Base-by-base conservation (phyloP, 2,797 vertebrate species). In the Synanceia verrucosa region DNA sequence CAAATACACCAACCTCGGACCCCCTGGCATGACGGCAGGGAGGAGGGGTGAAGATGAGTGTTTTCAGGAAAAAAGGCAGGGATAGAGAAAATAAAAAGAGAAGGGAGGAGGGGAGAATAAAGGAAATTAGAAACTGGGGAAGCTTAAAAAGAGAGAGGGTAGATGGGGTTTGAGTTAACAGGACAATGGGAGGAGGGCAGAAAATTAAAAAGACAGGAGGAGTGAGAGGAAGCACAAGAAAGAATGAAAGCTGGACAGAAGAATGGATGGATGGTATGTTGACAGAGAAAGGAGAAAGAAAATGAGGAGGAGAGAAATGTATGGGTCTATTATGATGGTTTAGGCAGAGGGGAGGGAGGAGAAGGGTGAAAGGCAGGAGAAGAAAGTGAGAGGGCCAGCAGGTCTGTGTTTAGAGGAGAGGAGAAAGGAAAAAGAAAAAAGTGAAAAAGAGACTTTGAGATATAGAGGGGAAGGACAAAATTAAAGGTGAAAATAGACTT, bases 1-100 rank as follows among this genome's bases (percentile, higher is more conserved):
- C 88, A 92, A 90, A 91, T 81, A 92, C 82, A 84, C 87, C 85
- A 84, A 78, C 78, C 76, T 78, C 57, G 69, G 84, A 88, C 87
- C 86, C 84, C 87, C 79, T 82, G 86, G 88, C 73, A 85, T 21
- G 78, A 84, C 43, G 52, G 51, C 39, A 78, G 63, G 56, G 68
- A 70, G 73, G 81, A 62, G 75, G 62, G 70, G 70, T 68, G 58
- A 81, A 88, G 78, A 86, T 80, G 83, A 88, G 78, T 85, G 85
- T 88, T 86, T 87, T 88, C 82, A 80, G 76, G 64, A 76, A 78
- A 77, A 75, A 79, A 44, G 66, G 29, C 34, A 79, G 43, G 33
- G 56, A 70, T 60, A 71, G 64, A 73, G 44, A 78, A 67, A 86
- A 86, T 69, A 70, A 51, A 81, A 58, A 68, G n/a, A 62, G 14